These are phyloP conservation scores for Copidosoma aretas DNA, from an alignment of 2,888 invertebrate species.

Conservation along the genomic window DNA sequence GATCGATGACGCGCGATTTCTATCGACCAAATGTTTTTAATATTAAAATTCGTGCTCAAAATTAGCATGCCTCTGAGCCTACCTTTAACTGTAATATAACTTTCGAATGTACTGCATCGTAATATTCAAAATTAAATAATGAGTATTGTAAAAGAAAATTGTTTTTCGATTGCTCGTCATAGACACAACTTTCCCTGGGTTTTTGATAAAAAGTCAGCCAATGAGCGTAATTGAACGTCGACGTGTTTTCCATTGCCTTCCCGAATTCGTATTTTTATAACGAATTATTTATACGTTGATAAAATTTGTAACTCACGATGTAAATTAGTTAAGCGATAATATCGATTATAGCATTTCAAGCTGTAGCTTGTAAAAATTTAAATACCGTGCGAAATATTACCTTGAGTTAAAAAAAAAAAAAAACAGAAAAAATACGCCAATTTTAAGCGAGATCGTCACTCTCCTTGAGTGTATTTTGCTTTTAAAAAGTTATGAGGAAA, in stretches of 20 bases:
- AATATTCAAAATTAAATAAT: conserved; percentile 19
- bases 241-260: conserved; percentile 53
- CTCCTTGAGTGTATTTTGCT: conserved; percentile 20
- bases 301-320: not conserved
- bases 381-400: too few species aligned
- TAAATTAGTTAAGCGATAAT: not conserved
- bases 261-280: conserved; percentile 62
- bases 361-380: conserved; percentile 5
- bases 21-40: conserved; percentile 24
- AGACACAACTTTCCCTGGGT: conserved; percentile 3
- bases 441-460: conserved; percentile 25
- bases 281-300: conserved; percentile 55
- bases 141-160: conserved; percentile 5
- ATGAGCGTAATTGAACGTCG: conserved; percentile 2
- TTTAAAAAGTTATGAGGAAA: conserved; percentile 1
- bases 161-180: conserved; percentile 18
- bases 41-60: conserved; percentile 3
- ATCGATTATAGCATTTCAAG: not conserved
- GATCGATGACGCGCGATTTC: conserved; percentile 5
- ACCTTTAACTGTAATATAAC: conserved; percentile 1
- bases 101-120: not conserved
- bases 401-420: not conserved
- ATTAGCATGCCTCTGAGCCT: conserved; percentile 8
- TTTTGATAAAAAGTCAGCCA: conserved; percentile 9
- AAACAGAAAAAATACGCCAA: conserved; percentile 16